Conservation (phyloP, 2,888 invertebrate species). For the Apotomis betuletana region DNA sequence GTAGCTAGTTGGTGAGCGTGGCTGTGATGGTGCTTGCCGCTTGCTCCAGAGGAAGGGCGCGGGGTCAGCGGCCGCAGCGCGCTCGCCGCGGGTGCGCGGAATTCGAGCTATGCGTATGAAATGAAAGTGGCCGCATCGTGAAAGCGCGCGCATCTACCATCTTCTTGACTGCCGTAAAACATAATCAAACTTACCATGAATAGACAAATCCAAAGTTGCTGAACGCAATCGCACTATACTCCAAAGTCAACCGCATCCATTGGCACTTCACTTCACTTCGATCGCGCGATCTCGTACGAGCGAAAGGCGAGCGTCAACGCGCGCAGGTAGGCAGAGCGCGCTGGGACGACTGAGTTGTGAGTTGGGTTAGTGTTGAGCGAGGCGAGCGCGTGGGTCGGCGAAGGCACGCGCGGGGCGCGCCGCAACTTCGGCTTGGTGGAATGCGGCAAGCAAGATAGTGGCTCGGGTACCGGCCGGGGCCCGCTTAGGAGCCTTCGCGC, state of each 20-base stretch:
- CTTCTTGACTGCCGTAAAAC: conserved; percentile 52
- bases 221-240: conserved; percentile 68
- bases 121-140: conserved; percentile 83
- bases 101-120: conserved; percentile 83
- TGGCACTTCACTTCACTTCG: conserved; percentile 78
- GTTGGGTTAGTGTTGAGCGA: conserved; percentile 57
- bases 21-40: conserved; percentile 61
- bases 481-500: conserved; percentile 58
- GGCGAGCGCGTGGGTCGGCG: conserved; percentile 90
- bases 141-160: conserved; percentile 80
- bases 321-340: conserved; percentile 68
- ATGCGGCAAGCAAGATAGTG: conserved; percentile 70
- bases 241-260: conserved; percentile 77
- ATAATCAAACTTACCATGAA: conserved; percentile 75
- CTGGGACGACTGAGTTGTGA: conserved; percentile 70
- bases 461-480: conserved; percentile 60
- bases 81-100: conserved; percentile 78
- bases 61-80: conserved; percentile 83
- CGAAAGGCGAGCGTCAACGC: conserved; percentile 56
- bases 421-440: conserved; percentile 79
- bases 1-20: conserved; percentile 50
- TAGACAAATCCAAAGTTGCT: conserved; percentile 75
- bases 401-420: conserved; percentile 83
- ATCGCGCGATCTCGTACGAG: conserved; percentile 63
- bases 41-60: conserved; percentile 75